Evolutionary conservation across 1,140 invertebrate species (phyloP).

Genomic region (Triops longicaudatus): DNA sequence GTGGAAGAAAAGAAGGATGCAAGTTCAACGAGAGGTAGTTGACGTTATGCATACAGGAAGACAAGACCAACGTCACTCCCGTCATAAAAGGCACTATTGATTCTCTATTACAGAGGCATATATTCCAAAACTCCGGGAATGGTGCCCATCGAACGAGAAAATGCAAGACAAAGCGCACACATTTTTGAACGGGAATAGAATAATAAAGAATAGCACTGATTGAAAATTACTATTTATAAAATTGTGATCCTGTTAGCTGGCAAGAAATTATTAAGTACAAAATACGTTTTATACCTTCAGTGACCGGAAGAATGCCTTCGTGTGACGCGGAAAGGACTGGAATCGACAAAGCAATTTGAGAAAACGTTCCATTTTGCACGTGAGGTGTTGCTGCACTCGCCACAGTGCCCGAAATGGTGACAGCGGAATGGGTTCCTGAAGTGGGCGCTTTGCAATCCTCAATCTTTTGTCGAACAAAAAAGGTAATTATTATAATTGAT

Average conservation of each 20-base stretch:
- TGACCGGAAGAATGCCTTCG: not conserved
- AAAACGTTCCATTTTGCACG: not conserved
- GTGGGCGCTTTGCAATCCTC: not conserved
- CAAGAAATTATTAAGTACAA: too few relatives aligned
- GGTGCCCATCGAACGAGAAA: not conserved
- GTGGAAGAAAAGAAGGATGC: not conserved
- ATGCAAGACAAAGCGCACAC: too few relatives aligned
- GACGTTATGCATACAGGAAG: not conserved
- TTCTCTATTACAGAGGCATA: not conserved
- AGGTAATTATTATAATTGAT: not conserved
- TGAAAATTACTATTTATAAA: too few relatives aligned
- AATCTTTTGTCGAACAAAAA: not conserved
- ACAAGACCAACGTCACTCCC: not conserved
- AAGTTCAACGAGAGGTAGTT: not conserved
- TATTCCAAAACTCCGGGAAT: not conserved
- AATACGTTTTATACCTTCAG: not conserved
- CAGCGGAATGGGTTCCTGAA: not conserved
- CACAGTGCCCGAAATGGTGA: not conserved
- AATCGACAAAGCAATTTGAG: not conserved
- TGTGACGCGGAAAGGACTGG: not conserved
- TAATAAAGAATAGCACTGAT: too few relatives aligned
- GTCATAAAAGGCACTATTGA: not conserved
- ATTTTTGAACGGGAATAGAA: too few relatives aligned
- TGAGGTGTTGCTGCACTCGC: not conserved
- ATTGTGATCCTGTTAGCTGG: too few relatives aligned